phyloP scores from a whole-genome alignment of 2,797 vertebrate genomes.

The Phrynocephalus guinanensis region DNA sequence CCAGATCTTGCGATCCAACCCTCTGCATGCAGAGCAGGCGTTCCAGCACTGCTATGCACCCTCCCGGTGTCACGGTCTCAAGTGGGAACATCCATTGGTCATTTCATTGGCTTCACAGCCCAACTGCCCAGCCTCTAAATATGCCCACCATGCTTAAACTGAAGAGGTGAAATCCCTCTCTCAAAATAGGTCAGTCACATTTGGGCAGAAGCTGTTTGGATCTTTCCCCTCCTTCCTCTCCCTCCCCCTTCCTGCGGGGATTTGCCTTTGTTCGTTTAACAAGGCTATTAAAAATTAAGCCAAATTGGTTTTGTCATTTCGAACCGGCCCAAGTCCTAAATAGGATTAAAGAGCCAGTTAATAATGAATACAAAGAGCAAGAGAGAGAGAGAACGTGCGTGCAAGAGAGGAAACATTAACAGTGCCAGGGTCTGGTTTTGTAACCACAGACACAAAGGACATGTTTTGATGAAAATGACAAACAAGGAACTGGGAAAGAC shows the following conservation, averaged over 20 bases:
- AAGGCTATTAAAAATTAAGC: constrained; percentile 22
- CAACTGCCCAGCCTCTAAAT: background rate
- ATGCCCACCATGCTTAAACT: background rate
- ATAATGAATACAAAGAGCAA: background rate
- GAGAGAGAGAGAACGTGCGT: no score
- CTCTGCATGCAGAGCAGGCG: no score
- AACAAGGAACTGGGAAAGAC: no score
- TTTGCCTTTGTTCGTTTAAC: background rate
- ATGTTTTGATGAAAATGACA: no score
- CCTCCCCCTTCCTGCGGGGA: no score
- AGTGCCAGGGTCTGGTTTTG: background rate
- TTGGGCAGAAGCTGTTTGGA: background rate
- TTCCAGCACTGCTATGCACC: no score
- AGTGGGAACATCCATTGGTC: background rate
- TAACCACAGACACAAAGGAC: background rate
- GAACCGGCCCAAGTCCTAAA: background rate
- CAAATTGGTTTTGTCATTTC: background rate
- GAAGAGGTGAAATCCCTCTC: no score
- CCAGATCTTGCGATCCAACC: no score
- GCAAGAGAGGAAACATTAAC: background rate
- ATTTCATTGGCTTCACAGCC: background rate
- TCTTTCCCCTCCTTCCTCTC: background rate
- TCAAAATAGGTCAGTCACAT: background rate
- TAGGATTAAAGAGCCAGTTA: background rate
- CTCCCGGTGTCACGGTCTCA: background rate